These are phyloP conservation scores for Porphyrio hochstetteri DNA, from an alignment of 2,113 vertebrate species.

Conservation along the genomic window DNA sequence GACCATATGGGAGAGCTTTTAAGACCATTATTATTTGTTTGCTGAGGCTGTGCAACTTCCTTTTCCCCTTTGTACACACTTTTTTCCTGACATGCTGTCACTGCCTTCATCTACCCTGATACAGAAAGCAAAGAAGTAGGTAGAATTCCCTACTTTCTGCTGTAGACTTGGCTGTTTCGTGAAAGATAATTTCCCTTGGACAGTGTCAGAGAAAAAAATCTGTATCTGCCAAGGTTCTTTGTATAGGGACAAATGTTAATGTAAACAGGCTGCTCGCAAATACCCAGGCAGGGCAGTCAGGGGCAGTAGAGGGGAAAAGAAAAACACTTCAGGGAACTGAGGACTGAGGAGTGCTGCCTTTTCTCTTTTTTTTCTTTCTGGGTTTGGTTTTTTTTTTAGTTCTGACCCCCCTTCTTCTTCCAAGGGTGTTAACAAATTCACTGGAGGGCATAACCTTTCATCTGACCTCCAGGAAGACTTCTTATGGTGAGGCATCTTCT, in stretches of 20 bases:
- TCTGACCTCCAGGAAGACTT: neutral
- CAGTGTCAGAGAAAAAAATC: neutral
- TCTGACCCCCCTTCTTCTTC: neutral
- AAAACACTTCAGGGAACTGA: neutral
- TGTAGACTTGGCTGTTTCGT: neutral
- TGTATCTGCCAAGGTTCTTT: neutral
- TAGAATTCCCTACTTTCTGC: neutral
- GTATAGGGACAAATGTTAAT: neutral
- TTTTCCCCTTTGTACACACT: conserved; percentile 30
- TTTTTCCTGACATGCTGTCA: conserved; percentile 11
- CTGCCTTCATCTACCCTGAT: neutral
- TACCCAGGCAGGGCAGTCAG: neutral
- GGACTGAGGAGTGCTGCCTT: neutral
- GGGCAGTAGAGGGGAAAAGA: neutral
- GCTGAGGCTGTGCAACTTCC: conserved; percentile 31
- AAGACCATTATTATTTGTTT: conserved; percentile 51
- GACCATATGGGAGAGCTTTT: conserved; percentile 57
- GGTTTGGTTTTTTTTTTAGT: no score
- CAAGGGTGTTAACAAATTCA: neutral
- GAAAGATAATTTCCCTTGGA: neutral
- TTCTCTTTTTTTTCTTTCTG: neutral
- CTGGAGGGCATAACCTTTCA: neutral
- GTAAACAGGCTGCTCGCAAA: neutral
- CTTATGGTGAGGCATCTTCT: neutral
- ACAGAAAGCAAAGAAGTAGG: neutral